Percentiles rank a stretch among this genome's conserved stretches.
Evolutionary conservation across 2,797 vertebrate species (phyloP).

Genomic region (Lepilemur septentrionalis): DNA sequence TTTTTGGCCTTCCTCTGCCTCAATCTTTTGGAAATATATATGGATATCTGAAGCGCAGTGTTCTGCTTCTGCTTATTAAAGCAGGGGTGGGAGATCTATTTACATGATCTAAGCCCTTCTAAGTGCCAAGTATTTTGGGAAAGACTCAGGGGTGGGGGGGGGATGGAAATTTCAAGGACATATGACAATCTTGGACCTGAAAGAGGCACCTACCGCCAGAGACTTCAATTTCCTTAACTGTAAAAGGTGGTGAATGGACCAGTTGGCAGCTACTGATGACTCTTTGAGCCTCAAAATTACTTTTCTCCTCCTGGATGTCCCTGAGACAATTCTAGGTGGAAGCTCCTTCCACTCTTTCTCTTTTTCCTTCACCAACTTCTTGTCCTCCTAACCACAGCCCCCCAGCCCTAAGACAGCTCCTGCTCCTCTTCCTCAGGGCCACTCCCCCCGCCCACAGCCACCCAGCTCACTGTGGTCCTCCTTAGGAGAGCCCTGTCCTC

Average conservation of each 20-base stretch:
- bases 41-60: not conserved
- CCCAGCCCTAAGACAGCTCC: not conserved
- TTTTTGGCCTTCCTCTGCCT: not conserved
- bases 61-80: not conserved
- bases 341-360: not conserved
- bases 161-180: not conserved
- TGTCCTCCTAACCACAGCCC: not conserved
- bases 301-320: not conserved
- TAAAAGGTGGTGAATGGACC: not conserved
- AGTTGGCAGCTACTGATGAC: not conserved
- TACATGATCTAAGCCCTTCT: not conserved
- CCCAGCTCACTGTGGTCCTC: not conserved
- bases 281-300: not conserved
- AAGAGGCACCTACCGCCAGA: not conserved
- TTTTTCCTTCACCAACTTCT: not conserved
- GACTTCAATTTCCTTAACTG: not conserved
- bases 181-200: not conserved
- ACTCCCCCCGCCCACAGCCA: not conserved
- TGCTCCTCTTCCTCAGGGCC: not conserved
- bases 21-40: not conserved
- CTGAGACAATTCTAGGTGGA: not conserved
- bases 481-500: not conserved
- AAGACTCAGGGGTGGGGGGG: not conserved
- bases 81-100: not conserved
- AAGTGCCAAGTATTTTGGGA: not conserved